Percentiles rank a stretch among this genome's conserved stretches.
phyloP scores from a whole-genome alignment of 2,113 vertebrate genomes.

The Pelusios castaneus region DNA sequence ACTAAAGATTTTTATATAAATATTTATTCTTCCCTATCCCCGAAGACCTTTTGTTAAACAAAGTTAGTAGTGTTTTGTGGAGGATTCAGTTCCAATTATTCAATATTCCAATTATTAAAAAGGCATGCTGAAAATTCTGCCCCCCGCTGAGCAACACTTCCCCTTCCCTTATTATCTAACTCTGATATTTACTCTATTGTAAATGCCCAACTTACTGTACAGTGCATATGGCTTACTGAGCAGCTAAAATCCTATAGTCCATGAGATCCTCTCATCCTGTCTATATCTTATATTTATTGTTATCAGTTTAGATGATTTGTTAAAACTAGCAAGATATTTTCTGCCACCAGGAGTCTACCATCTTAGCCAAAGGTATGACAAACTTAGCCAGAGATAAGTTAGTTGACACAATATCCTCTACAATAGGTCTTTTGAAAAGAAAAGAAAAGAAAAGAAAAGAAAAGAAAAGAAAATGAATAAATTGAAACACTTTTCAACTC shows the following conservation, averaged over 20 bases:
- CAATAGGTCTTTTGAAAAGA: neutral
- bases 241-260: neutral
- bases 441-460: neutral
- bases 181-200: slow-evolving; percentile 27
- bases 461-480: neutral
- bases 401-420: neutral
- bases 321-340: slow-evolving; percentile 15
- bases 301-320: neutral
- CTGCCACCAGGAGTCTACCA: neutral
- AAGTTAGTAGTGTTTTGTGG: slow-evolving; percentile 25
- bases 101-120: neutral
- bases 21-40: slow-evolving; percentile 13
- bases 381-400: slow-evolving; percentile 9
- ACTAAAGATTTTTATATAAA: slow-evolving; percentile 10
- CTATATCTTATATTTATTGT: neutral
- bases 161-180: neutral
- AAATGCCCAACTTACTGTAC: neutral
- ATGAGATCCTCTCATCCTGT: neutral
- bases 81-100: slow-evolving; percentile 45
- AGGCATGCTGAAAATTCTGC: neutral
- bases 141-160: neutral
- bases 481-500: neutral
- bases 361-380: slow-evolving; percentile 5
- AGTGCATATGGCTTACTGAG: neutral
- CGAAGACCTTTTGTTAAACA: slow-evolving; percentile 20